Base-by-base conservation (phyloP, 2,113 vertebrate genomes). In the Seriola aureovittata region DNA sequence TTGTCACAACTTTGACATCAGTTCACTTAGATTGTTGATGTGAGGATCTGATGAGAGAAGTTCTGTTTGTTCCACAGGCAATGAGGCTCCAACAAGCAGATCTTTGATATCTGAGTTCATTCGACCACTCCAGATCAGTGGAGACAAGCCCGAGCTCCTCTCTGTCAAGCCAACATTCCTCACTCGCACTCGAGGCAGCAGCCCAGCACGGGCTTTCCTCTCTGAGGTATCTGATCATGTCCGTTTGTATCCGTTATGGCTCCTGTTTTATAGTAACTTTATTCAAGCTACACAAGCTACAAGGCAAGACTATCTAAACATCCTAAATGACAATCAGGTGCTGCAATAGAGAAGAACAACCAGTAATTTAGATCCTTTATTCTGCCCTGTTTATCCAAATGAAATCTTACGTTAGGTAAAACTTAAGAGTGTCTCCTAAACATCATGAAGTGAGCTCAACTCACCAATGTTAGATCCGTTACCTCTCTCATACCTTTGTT, bases 81-180 rank as follows among this genome's bases (percentile, higher is more conserved):
- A 95, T 89, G 97, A 98, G 75, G 95, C 95, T 67, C 71, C 96
- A 3, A 93, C 96, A 76, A 95, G 94, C 84, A 95, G 91, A 87
- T 93, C 96, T 80, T 94, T 96, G 93, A 97, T 96, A 42, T 95
- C 97, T 0, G 98, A 99, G 84, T 96, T 96, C 55, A 96, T 97
- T 79, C 95, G 95, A 75, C 96, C 97, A 57, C 96, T 97, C 23
- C 96, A 96, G 3, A 93, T 96, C 42, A 95, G 96, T 5, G 93
- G 95, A 83, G 97, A 97, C 91, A 97, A 97, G 87, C 96, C 95
- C 0, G 97, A 97, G 82, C 95, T 97, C 16, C 93, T 96, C 68
- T 96, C 96, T 2, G 90, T 96, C 93, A 98, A 96, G 90, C 97
- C 98, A 67, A 95, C 96, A 67, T 96, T 97, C 91, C 96, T 97